A percentile compares a stretch with the other conserved stretches of the same genome.
These are phyloP conservation scores for Martes martes DNA, from an alignment of 2,113 vertebrate species.

Conservation along the genomic window DNA sequence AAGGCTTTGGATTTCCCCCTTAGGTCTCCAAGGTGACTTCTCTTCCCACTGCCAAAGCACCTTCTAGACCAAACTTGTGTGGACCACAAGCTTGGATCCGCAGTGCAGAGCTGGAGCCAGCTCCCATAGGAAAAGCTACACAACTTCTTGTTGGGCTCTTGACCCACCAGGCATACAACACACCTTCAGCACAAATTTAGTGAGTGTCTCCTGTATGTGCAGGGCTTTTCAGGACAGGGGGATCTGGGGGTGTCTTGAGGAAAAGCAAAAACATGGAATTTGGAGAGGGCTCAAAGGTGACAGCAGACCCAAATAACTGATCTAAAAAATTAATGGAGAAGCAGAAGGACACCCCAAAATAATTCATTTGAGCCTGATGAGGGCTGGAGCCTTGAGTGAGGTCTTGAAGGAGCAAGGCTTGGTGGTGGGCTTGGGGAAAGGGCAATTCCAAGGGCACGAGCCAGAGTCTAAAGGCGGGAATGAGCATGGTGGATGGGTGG, in stretches of 20 bases:
- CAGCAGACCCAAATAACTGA: not conserved
- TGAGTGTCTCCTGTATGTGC: not conserved
- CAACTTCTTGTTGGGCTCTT: not conserved
- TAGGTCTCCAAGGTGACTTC: not conserved
- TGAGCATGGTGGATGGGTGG: not conserved
- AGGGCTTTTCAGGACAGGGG: not conserved
- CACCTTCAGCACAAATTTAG: not conserved
- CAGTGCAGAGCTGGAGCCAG: not conserved
- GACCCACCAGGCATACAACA: not conserved
- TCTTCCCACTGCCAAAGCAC: not conserved
- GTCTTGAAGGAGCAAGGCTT: not conserved
- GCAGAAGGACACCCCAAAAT: not conserved
- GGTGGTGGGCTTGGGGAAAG: not conserved
- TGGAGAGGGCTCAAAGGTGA: not conserved
- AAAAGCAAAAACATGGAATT: not conserved
- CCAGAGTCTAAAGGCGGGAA: not conserved
- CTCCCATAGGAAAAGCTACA: not conserved
- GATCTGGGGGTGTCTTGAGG: not conserved
- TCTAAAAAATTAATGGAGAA: not conserved
- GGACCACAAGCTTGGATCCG: not conserved
- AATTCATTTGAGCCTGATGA: not conserved
- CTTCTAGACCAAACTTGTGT: not conserved
- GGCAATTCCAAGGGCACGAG: too few relatives aligned
- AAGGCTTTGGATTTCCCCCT: not conserved
- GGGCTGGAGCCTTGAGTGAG: not conserved